Conservation (phyloP, 2,113 vertebrate genomes). For the Neopipo cinnamomea region DNA sequence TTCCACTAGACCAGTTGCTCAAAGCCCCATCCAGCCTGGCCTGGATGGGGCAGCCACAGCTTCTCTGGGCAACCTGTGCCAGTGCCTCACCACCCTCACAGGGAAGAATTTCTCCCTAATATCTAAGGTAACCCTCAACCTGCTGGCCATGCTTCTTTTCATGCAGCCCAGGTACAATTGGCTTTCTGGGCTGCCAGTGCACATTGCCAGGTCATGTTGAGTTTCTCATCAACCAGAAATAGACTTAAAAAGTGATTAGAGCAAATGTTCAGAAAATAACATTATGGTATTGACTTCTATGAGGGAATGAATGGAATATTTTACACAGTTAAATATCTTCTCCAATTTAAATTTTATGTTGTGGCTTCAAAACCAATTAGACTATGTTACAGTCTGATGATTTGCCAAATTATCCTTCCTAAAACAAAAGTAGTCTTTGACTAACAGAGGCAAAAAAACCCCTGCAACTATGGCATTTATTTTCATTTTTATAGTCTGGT, state of each 20-base stretch:
- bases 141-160: background rate
- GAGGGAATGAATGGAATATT: background rate
- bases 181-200: background rate
- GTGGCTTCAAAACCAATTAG: constrained; percentile 36
- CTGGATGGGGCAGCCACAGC: background rate
- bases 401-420: background rate
- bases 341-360: constrained; percentile 20
- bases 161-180: background rate
- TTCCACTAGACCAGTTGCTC: rapidly evolving
- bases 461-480: background rate
- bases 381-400: background rate
- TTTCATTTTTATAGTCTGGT: background rate
- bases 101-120: background rate
- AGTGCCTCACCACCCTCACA: background rate
- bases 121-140: background rate
- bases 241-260: background rate
- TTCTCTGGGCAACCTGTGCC: background rate
- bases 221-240: background rate
- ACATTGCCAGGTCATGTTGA: background rate
- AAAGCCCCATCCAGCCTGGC: background rate
- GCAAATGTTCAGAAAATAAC: background rate
- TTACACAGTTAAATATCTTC: background rate
- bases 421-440: constrained; percentile 31
- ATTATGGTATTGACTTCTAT: background rate
- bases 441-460: background rate